phyloP scores from a whole-genome alignment of 1,140 invertebrate genomes.

The Drosophila bifasciata region DNA sequence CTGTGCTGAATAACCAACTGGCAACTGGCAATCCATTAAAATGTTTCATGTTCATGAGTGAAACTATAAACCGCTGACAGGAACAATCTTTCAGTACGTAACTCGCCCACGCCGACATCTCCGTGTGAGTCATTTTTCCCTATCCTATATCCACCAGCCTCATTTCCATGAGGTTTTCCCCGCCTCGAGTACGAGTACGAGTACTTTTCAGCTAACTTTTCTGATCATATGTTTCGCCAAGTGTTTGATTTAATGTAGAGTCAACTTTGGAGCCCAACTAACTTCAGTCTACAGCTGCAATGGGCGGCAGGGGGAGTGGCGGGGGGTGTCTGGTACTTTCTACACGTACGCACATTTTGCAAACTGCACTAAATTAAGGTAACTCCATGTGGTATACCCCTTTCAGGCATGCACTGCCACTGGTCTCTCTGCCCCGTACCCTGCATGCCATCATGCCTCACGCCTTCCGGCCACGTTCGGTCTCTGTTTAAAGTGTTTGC shows the following conservation, averaged over 20 bases:
- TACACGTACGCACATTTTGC: constrained; percentile 75
- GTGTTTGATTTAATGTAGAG: constrained; percentile 45
- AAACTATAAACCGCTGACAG: too few relatives aligned
- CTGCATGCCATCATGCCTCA: not conserved
- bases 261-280: constrained; percentile 17
- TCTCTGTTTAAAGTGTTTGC: constrained; percentile 73
- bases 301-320: too few relatives aligned
- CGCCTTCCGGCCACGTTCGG: constrained; percentile 10
- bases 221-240: constrained; percentile 47
- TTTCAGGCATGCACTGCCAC: not conserved
- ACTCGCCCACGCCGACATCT: not conserved
- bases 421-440: not conserved
- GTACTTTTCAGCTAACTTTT: constrained; percentile 22
- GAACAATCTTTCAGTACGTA: too few relatives aligned
- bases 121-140: constrained; percentile 11
- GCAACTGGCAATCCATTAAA: not conserved
- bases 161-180: constrained; percentile 33
- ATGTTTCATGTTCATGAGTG: constrained; percentile 16
- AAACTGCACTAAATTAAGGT: constrained; percentile 76
- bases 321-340: constrained; percentile 24
- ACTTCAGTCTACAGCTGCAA: too few relatives aligned
- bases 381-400: constrained; percentile 39
- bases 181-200: not conserved
- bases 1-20: too few relatives aligned
- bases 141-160: not conserved